phyloP scores from a whole-genome alignment of 2,888 invertebrate genomes.

The Drosophila colorata region DNA sequence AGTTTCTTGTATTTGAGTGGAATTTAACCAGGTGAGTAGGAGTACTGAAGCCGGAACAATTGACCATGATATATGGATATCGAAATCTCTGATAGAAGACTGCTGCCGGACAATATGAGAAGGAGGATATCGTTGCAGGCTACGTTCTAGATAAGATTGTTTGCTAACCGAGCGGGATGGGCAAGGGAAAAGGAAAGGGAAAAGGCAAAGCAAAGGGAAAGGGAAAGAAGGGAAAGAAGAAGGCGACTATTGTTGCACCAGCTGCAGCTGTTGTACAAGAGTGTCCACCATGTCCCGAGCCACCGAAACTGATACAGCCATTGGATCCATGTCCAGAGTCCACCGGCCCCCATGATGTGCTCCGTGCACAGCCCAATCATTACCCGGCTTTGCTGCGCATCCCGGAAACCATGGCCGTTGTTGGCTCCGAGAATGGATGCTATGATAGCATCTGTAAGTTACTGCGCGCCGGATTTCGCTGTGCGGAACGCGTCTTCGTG shows the following conservation, averaged over 20 bases:
- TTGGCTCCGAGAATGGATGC: conserved; percentile 80
- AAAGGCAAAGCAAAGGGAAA: conserved; percentile 26
- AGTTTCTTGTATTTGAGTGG: conserved; percentile 3
- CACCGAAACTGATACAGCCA: conserved; percentile 62
- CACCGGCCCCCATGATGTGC: conserved; percentile 64
- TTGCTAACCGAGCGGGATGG: conserved; percentile 43
- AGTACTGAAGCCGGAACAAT: too few species aligned
- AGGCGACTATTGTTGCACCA: conserved; percentile 36
- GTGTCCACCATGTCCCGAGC: conserved; percentile 63
- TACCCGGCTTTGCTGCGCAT: conserved; percentile 80
- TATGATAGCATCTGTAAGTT: conserved; percentile 79
- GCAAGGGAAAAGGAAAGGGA: conserved; percentile 53
- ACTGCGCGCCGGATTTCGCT: conserved; percentile 74
- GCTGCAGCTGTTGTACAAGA: conserved; percentile 15
- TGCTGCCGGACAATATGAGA: conserved; percentile 20
- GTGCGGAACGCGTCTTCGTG: conserved; percentile 80
- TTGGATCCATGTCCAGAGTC: conserved; percentile 67
- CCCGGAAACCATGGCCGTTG: conserved; percentile 71
- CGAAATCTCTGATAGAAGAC: not conserved
- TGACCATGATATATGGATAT: not conserved
- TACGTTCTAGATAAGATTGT: conserved; percentile 2
- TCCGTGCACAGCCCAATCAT: conserved; percentile 70
- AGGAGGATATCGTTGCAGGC: conserved; percentile 3
- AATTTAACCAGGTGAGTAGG: conserved; percentile 25
- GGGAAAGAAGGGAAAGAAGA: conserved; percentile 53